Evolutionary conservation across 2,888 invertebrate genomes (phyloP), one percentile per base, ranked within the genome.

Genomic region (Himalopsyche tibetana): DNA sequence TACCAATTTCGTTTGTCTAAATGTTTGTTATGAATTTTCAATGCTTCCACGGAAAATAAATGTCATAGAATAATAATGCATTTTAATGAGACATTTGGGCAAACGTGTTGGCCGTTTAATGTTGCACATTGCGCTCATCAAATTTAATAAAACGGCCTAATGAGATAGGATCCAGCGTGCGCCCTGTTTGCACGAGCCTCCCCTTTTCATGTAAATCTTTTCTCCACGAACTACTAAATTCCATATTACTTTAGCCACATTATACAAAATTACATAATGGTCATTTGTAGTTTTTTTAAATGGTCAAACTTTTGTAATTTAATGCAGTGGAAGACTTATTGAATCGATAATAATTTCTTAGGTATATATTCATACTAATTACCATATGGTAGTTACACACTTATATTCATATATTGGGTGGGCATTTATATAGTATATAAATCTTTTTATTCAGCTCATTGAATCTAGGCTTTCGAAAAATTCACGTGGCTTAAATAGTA

Each of bases 11-110:
- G 63, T 63, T 28, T 42, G 80, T 51, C 80, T 45, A 42, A 80
- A 36, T 36, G 36, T 86, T 82, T 69, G 86, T 83, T 84, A 69
- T 81, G 82, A 84, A 86, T 84, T 86, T 86, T 84, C 86, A 45
- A 83, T 63, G 83, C 63, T 42, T 51, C 82, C 69, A 15, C 85
- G 79, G 82, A 82, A 84, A 86, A 86, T 84, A 84, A 83, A 84
- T 84, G 84, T 81, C 86, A 79, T 84, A 82, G 82, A 86, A 86
- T 84, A 84, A 86, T 86, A 81, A 84, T 84, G 86, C 84, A 84
- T 86, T 86, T 86, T 86, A 86, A 86, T 86, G 84, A 86, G 86
- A 86, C 86, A 82, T 86, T 83, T 69, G 82, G 84, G 55, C 19
- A n/a, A 42, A 51, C 80, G 74, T 74, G 38, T 74, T 51, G 19